Percentiles rank a stretch among this genome's conserved stretches.
Conservation (phyloP, 2,113 vertebrate species). For the Lycaon pictus region DNA sequence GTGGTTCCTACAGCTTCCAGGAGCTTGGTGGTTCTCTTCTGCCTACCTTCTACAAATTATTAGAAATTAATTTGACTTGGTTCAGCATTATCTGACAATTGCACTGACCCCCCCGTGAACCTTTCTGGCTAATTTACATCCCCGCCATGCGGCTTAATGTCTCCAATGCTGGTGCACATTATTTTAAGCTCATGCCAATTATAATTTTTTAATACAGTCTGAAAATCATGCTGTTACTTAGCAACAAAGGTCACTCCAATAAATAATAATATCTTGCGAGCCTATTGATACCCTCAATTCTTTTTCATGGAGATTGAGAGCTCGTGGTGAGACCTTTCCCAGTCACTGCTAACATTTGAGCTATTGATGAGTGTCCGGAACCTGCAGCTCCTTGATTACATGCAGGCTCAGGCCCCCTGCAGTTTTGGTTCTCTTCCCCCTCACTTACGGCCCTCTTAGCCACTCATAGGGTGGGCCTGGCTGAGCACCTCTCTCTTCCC, state of each 20-base stretch:
- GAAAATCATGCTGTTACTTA: constrained; percentile 84
- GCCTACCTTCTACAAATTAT: constrained; percentile 73
- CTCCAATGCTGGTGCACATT: constrained; percentile 77
- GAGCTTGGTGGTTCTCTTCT: constrained; percentile 71
- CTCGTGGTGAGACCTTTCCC: neutral
- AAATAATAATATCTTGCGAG: constrained; percentile 78
- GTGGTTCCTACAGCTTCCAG: constrained; percentile 63
- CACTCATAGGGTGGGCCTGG: neutral
- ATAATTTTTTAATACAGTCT: constrained; percentile 82
- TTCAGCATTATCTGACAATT: constrained; percentile 84
- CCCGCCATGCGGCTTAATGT: constrained; percentile 70
- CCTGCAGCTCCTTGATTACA: neutral
- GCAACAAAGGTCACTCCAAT: constrained; percentile 82
- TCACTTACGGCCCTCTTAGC: neutral
- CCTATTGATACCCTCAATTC: constrained; percentile 74
- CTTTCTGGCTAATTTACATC: constrained; percentile 82
- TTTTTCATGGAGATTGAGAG: constrained; percentile 61
- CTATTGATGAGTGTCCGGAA: neutral
- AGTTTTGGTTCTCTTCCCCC: neutral
- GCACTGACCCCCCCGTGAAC: constrained; percentile 77
- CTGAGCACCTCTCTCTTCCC: neutral
- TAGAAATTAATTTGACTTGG: constrained; percentile 84
- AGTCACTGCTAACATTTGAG: constrained; percentile 32
- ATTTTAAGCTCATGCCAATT: constrained; percentile 83
- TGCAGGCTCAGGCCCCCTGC: neutral